Conservation (phyloP, 2,888 invertebrate species). For the Sphaerophoria rueppellii region DNA sequence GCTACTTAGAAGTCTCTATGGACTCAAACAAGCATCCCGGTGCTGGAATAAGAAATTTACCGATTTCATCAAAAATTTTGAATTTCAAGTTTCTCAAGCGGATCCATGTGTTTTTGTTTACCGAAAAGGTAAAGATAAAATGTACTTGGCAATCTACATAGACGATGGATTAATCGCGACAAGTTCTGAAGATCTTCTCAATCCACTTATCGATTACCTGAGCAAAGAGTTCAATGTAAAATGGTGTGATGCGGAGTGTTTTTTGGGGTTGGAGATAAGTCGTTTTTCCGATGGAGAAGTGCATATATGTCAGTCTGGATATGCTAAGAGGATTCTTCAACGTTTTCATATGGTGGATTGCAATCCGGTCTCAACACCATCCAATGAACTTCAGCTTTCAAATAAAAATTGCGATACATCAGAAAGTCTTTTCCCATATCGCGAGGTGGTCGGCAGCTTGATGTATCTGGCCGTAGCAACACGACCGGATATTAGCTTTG, state of each 20-base stretch:
- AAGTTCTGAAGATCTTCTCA: slow-evolving; percentile 8
- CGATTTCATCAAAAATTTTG: slow-evolving; percentile 4
- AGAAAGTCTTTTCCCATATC: background rate
- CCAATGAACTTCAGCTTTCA: background rate
- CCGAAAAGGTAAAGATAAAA: slow-evolving; percentile 7
- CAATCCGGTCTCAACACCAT: too few species aligned
- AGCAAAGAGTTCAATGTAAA: slow-evolving; percentile 11
- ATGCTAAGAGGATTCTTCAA: slow-evolving; percentile 10
- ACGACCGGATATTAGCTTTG: slow-evolving; percentile 49
- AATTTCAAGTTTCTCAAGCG: slow-evolving; percentile 11
- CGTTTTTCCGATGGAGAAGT: background rate
- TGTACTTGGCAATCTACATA: slow-evolving; percentile 3
- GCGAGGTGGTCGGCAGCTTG: background rate
- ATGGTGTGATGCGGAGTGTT: slow-evolving; percentile 15
- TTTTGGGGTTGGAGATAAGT: slow-evolving; percentile 4
- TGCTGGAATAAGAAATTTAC: slow-evolving; percentile 75
- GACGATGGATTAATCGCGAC: slow-evolving; percentile 10
- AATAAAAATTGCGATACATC: background rate
- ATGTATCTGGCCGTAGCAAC: slow-evolving; percentile 9
- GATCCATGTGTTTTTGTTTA: slow-evolving; percentile 19
- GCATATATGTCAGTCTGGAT: slow-evolving; percentile 9
- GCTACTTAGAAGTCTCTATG: slow-evolving; percentile 73
- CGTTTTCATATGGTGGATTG: slow-evolving; percentile 1
- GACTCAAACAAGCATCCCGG: slow-evolving; percentile 74
- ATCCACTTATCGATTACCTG: background rate